phyloP scores from a whole-genome alignment of 2,797 vertebrate genomes.

The Phataginus tetradactyla region DNA sequence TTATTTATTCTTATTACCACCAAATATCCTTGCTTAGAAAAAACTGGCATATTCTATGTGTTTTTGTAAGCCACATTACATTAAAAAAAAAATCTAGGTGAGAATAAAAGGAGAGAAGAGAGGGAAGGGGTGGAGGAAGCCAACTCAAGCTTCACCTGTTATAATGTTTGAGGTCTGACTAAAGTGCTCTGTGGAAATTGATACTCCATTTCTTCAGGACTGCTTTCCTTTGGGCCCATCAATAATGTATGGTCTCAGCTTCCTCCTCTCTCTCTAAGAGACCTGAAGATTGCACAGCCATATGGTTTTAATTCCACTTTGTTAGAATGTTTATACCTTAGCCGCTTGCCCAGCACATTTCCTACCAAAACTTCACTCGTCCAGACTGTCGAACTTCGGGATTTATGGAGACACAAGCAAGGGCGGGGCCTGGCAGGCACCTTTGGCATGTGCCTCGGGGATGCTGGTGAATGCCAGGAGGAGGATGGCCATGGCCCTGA shows the following conservation, averaged over 20 bases:
- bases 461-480: not conserved
- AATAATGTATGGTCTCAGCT: not conserved
- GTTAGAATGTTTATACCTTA: not conserved
- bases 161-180: not conserved
- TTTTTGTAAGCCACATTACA: not conserved
- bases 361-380: not conserved
- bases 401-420: not conserved
- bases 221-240: not conserved
- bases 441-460: not conserved
- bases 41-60: not conserved
- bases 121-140: not conserved
- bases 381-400: not conserved
- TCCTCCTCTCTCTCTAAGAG: not conserved
- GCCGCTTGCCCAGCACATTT: not conserved
- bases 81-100: not conserved
- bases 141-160: not conserved
- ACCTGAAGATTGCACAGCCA: not conserved
- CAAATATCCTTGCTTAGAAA: not conserved
- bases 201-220: not conserved
- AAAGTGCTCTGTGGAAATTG: not conserved
- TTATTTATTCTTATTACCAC: not conserved
- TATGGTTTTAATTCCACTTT: conserved; percentile 50
- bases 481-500: accelerated
- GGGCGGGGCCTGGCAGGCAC: not conserved
- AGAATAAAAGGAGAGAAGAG: not conserved